Evolutionary conservation across 1,140 invertebrate genomes (phyloP).

Genomic region (Brachionus angularis): DNA sequence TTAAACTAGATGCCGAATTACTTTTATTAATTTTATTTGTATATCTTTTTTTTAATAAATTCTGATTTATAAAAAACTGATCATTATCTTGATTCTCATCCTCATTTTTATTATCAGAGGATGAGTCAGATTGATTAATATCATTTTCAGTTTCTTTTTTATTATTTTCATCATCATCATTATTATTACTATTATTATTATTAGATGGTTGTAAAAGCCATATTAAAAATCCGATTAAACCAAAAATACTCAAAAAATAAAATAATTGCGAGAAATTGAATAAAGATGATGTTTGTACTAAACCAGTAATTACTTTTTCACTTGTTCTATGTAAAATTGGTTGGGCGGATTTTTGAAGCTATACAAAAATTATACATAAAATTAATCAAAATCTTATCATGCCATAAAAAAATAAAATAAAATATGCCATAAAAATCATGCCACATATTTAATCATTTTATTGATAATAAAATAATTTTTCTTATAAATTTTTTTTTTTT

Average conservation of each 20-base stretch:
- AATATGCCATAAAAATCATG: slow-evolving; percentile 30
- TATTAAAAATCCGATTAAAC: slow-evolving; percentile 32
- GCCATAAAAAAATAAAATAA: slow-evolving; percentile 9
- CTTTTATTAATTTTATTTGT: no score
- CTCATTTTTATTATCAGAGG: slow-evolving; percentile 23
- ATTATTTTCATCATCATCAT: no score
- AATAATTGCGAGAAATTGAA: neutral
- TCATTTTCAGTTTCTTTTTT: neutral
- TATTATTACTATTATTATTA: no score
- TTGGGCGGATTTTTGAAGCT: slow-evolving; percentile 38
- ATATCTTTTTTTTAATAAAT: no score
- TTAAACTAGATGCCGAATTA: no score
- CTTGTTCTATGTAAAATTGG: neutral
- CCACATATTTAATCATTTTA: no score
- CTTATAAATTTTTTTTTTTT: no score
- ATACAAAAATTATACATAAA: no score
- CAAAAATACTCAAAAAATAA: slow-evolving; percentile 30
- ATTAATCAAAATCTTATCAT: neutral
- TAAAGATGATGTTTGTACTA: neutral
- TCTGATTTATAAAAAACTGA: no score
- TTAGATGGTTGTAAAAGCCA: slow-evolving; percentile 30
- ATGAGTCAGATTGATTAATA: neutral
- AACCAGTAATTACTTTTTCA: neutral
- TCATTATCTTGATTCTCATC: neutral
- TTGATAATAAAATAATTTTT: no score